A percentile compares a stretch with the other conserved stretches of the same genome.
Conservation (phyloP, 64 coral and sea anemone species). For the Acropora tenuis region DNA sequence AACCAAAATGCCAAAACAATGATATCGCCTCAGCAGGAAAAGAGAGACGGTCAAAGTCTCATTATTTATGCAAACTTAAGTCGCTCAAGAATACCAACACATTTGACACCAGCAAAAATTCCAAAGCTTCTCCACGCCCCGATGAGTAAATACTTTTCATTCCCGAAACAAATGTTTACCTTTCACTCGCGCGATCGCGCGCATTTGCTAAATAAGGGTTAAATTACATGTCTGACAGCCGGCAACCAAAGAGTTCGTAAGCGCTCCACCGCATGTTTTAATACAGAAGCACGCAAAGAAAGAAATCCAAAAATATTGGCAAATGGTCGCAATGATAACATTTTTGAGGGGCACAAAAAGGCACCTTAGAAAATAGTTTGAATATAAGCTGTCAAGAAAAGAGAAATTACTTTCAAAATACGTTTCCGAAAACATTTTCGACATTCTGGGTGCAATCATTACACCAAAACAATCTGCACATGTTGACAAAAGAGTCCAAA, state of each 20-base stretch:
- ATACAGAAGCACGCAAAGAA: not conserved
- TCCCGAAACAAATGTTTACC: constrained; percentile 29
- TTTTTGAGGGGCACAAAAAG: not conserved
- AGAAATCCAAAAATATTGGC: not conserved
- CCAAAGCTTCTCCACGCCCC: constrained; percentile 71
- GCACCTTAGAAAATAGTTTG: not conserved
- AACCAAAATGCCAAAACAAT: not conserved
- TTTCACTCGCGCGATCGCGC: not conserved
- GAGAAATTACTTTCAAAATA: not conserved
- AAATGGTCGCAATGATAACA: not conserved
- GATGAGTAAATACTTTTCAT: constrained; percentile 69
- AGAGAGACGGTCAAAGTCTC: constrained; percentile 9
- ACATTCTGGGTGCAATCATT: not conserved
- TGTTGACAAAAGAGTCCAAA: not conserved
- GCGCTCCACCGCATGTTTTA: too few species aligned
- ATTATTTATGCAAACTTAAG: constrained; percentile 72
- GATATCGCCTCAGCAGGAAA: not conserved
- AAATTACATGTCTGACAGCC: constrained; percentile 9
- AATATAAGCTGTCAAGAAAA: not conserved
- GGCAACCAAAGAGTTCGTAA: not conserved
- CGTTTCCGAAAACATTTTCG: not conserved
- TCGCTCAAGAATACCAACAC: constrained; percentile 50
- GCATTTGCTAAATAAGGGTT: not conserved
- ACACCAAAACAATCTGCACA: not conserved
- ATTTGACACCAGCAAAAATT: constrained; percentile 50